phyloP scores from a whole-genome alignment of 2,888 invertebrate species.

The Mesorhabditis sp. region DNA sequence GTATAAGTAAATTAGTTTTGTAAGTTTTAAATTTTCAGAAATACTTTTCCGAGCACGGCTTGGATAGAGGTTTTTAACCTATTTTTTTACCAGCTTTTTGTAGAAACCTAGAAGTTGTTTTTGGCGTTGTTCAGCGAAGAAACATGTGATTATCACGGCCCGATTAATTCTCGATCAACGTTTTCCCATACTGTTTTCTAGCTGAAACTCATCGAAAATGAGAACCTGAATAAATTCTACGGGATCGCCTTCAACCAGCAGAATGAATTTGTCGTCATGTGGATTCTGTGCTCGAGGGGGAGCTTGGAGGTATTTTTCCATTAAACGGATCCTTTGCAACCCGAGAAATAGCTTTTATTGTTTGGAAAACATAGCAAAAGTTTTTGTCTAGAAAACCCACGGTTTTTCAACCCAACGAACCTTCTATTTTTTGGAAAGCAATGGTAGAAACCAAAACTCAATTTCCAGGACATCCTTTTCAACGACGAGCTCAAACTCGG shows the following conservation, averaged over 20 bases:
- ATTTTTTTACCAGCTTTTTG: too few species aligned
- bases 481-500: slow-evolving; percentile 56
- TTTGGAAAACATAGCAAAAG: too few species aligned
- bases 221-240: slow-evolving; percentile 56
- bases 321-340: neutral
- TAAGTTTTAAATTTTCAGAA: too few species aligned
- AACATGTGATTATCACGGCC: too few species aligned
- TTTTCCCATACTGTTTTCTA: slow-evolving; percentile 13
- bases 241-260: slow-evolving; percentile 57
- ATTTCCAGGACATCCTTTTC: slow-evolving; percentile 51
- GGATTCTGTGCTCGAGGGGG: slow-evolving; percentile 52
- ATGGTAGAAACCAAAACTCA: neutral
- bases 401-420: neutral
- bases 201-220: slow-evolving; percentile 53
- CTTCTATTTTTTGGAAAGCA: neutral
- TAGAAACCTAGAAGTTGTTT: too few species aligned
- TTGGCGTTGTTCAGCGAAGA: too few species aligned
- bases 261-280: slow-evolving; percentile 54
- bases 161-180: too few species aligned
- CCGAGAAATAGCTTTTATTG: too few species aligned
- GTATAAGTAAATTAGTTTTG: too few species aligned
- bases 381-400: neutral
- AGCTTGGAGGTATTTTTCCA: slow-evolving; percentile 41
- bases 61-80: too few species aligned
- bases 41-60: too few species aligned